Conservation (phyloP, 2,113 vertebrate genomes). For the Cavia porcellus region DNA sequence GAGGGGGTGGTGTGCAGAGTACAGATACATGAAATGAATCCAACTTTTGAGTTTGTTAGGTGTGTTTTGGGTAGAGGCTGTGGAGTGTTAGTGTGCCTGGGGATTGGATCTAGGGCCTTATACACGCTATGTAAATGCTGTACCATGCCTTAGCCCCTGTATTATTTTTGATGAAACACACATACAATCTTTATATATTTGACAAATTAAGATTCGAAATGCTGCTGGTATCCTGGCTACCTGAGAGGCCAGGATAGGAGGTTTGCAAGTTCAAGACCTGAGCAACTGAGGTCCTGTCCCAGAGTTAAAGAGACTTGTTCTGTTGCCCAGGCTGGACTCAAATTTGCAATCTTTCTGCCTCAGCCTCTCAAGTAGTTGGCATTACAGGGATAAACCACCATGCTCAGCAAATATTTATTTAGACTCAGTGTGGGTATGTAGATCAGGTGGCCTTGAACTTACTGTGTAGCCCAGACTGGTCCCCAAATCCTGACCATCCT, state of each 20-base stretch:
- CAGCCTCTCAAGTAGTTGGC: background rate
- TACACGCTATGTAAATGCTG: accelerated
- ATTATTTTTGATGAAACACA: background rate
- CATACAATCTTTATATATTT: background rate
- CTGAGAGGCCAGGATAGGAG: background rate
- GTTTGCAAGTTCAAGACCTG: background rate
- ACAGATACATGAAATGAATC: background rate
- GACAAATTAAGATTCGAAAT: background rate
- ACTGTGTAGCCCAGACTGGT: background rate
- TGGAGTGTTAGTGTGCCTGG: background rate
- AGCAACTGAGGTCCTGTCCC: background rate
- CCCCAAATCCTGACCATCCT: background rate
- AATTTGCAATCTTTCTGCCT: background rate
- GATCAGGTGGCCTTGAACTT: background rate
- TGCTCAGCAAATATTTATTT: background rate
- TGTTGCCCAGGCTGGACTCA: background rate
- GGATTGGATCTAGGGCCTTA: background rate
- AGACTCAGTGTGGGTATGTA: background rate
- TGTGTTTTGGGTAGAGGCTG: background rate
- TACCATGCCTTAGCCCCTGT: background rate
- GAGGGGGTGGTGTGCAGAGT: no score
- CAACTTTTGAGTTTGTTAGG: background rate
- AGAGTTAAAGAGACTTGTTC: background rate
- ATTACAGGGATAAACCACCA: background rate
- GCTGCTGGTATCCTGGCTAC: background rate